Percentiles rank a stretch among this genome's conserved stretches.
These are phyloP conservation scores for Halcyon malimbica DNA, from an alignment of 2,113 vertebrate species.

Conservation along the genomic window DNA sequence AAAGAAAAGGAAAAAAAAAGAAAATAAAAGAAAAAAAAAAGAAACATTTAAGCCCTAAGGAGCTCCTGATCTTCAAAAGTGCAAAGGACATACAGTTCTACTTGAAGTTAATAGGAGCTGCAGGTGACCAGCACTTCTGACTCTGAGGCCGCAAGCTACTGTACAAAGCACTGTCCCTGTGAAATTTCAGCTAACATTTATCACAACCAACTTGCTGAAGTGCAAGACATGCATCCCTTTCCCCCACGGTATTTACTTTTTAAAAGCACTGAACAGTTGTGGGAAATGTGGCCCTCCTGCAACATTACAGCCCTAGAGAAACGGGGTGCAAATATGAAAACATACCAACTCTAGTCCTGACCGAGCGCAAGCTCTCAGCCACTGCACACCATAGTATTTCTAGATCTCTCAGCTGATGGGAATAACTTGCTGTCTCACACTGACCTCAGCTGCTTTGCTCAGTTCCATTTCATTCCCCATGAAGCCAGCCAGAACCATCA, in stretches of 20 bases:
- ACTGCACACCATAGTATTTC: background rate
- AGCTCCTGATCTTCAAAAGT: conserved; percentile 9
- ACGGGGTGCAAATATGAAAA: background rate
- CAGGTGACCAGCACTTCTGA: conserved; percentile 31
- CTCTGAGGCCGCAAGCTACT: conserved; percentile 4
- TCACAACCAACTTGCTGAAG: background rate
- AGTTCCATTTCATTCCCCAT: background rate
- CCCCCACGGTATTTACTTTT: conserved; percentile 4
- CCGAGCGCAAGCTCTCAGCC: background rate
- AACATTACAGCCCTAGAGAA: background rate
- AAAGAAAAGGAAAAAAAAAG: too few relatives aligned
- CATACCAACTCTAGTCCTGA: background rate
- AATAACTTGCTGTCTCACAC: background rate
- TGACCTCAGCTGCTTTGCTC: background rate
- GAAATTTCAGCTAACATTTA: conserved; percentile 23
- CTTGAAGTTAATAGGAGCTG: conserved; percentile 30
- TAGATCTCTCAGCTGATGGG: background rate
- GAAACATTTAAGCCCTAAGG: conserved; percentile 20
- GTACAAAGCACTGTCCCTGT: background rate
- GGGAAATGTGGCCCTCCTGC: background rate
- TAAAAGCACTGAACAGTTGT: background rate
- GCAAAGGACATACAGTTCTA: background rate
- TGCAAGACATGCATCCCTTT: background rate
- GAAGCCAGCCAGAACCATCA: background rate
- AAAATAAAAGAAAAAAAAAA: too few relatives aligned